phyloP scores from a whole-genome alignment of 2,113 vertebrate species.

The Benitochromis conjunctus region DNA sequence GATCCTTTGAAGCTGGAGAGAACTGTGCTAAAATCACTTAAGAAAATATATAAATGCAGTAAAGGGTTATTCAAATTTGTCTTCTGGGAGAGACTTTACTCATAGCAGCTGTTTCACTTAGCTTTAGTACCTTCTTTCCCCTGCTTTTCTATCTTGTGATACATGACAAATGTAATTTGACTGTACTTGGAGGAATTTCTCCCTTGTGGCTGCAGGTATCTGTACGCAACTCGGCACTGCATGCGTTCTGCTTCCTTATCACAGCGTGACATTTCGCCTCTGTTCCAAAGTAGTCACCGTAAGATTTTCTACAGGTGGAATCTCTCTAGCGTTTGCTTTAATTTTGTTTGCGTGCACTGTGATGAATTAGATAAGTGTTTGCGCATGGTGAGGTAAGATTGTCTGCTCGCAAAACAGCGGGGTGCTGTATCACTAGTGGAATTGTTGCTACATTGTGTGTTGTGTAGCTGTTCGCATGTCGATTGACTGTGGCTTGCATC shows the following conservation, averaged over 20 bases:
- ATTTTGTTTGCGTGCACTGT: not conserved
- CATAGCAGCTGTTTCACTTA: not conserved
- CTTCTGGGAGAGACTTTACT: not conserved
- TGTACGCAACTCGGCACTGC: constrained; percentile 1
- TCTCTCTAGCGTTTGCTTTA: not conserved
- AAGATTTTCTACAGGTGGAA: not conserved
- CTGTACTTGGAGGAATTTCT: constrained; percentile 14
- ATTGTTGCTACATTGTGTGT: not conserved
- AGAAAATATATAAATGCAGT: not conserved
- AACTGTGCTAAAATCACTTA: not conserved
- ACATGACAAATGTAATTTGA: constrained; percentile 42
- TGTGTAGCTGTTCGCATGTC: not conserved
- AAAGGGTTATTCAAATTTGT: not conserved
- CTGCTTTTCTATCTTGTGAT: not conserved
- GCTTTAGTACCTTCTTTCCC: not conserved
- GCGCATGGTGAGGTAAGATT: not conserved
- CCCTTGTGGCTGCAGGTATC: constrained; percentile 6
- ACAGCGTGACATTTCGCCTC: constrained; percentile 5
- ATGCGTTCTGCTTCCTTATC: not conserved
- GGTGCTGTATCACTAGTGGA: not conserved
- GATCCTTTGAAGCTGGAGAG: not conserved
- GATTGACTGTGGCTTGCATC: constrained; percentile 22
- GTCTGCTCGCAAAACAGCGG: not conserved
- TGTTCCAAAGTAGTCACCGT: constrained; percentile 30
- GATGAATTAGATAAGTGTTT: constrained; percentile 31